Evolutionary conservation across 2,888 invertebrate genomes (phyloP).

Genomic region (Andricus curvator): DNA sequence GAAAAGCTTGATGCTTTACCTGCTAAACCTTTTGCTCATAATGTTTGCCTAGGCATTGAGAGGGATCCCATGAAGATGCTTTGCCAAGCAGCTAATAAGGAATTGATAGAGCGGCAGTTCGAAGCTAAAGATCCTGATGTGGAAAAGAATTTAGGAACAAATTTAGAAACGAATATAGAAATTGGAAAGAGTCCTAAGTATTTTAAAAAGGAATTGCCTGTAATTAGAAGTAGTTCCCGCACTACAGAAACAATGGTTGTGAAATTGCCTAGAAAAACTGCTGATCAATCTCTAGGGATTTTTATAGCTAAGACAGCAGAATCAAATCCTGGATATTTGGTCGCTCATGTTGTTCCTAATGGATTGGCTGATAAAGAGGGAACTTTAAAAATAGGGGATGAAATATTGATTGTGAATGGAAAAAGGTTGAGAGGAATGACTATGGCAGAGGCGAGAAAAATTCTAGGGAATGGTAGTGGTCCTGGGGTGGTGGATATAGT

Average conservation of each 20-base stretch:
- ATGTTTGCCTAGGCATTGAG: constrained; percentile 56
- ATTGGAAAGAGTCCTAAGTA: constrained; percentile 6
- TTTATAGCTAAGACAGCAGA: constrained; percentile 84
- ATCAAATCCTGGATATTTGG: constrained; percentile 81
- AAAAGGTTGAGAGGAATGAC: constrained; percentile 83
- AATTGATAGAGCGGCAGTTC: constrained; percentile 34
- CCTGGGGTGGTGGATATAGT: constrained; percentile 84
- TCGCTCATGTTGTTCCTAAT: constrained; percentile 86
- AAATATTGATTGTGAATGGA: constrained; percentile 87
- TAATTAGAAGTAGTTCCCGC: constrained; percentile 66
- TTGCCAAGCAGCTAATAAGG: constrained; percentile 54
- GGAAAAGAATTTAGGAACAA: constrained; percentile 44
- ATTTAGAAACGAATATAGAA: constrained; percentile 34
- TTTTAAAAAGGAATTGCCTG: constrained; percentile 54
- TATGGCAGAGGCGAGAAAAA: constrained; percentile 84
- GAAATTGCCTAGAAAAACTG: constrained; percentile 80
- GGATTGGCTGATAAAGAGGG: constrained; percentile 86
- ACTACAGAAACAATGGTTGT: constrained; percentile 78
- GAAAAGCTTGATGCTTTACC: neutral
- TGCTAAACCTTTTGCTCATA: constrained; percentile 45
- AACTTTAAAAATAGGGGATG: constrained; percentile 84
- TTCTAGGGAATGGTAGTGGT: constrained; percentile 81
- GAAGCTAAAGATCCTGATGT: constrained; percentile 42
- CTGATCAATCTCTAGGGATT: constrained; percentile 85
- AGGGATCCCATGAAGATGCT: constrained; percentile 52